A percentile compares a stretch with the other conserved stretches of the same genome.
Conservation (phyloP, 2,797 vertebrate genomes). For the Coluber constrictor region DNA sequence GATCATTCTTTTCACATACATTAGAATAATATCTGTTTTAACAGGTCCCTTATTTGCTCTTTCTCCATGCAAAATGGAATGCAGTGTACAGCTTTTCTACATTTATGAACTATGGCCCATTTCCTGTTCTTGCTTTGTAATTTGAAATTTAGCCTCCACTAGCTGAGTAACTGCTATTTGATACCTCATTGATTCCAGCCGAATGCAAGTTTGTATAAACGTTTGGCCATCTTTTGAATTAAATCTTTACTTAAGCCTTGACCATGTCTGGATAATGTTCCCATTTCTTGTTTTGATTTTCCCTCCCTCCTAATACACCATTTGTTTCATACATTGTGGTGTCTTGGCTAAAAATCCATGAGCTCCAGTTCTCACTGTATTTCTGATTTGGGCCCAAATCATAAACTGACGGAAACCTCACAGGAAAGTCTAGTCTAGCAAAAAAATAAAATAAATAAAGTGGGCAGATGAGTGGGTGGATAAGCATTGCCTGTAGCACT, state of each 20-base stretch:
- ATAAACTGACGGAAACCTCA: slow-evolving; percentile 57
- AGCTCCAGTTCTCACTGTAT: slow-evolving; percentile 50
- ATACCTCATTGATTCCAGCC: not conserved
- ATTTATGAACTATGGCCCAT: not conserved
- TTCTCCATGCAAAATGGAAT: not conserved
- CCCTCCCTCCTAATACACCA: not conserved
- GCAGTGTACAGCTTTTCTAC: not conserved
- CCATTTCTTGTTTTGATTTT: not conserved
- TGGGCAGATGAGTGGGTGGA: not conserved
- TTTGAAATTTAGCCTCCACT: not conserved
- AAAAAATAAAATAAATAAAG: not conserved
- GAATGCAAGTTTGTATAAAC: not conserved
- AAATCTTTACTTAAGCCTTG: slow-evolving; percentile 16
- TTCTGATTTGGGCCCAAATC: slow-evolving; percentile 54
- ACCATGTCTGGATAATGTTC: not conserved
- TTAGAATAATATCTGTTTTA: not conserved
- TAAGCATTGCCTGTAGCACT: slow-evolving; percentile 44
- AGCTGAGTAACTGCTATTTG: not conserved
- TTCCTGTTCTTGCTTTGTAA: slow-evolving; percentile 8
- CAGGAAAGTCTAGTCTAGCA: slow-evolving; percentile 53
- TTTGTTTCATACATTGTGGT: slow-evolving; percentile 43
- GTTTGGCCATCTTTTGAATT: slow-evolving; percentile 12
- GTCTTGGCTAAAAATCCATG: slow-evolving; percentile 36
- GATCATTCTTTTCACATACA: not conserved
- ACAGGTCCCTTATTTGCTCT: not conserved